Conservation (phyloP, 2,797 vertebrate genomes). For the Falco peregrinus region DNA sequence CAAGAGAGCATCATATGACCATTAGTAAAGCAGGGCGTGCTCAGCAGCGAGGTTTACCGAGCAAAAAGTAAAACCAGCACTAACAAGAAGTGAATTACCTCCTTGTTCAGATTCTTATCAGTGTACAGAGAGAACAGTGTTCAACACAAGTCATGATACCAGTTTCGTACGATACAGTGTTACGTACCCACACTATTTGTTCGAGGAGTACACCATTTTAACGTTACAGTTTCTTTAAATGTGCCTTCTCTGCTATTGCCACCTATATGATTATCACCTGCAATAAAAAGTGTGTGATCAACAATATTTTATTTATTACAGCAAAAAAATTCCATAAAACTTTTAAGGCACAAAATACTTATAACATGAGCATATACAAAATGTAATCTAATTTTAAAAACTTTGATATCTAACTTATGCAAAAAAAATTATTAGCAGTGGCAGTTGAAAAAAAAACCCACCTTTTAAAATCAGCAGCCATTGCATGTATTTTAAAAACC, state of each 20-base stretch:
- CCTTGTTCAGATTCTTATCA: neutral
- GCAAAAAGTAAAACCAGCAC: neutral
- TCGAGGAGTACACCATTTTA: constrained; percentile 98
- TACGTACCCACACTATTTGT: constrained; percentile 90
- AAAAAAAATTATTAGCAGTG: neutral
- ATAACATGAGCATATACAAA: neutral
- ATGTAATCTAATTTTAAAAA: neutral
- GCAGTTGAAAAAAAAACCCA: neutral
- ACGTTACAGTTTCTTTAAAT: constrained; percentile 93
- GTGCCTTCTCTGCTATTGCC: constrained; percentile 89
- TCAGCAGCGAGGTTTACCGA: neutral
- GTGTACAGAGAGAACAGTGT: neutral
- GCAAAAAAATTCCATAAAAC: neutral
- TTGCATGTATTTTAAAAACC: neutral
- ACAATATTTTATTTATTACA: neutral
- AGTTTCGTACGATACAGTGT: neutral
- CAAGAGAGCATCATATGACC: neutral
- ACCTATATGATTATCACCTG: constrained; percentile 89
- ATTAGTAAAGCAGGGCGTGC: neutral
- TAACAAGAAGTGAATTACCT: neutral
- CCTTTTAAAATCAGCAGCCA: neutral
- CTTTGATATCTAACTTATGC: neutral
- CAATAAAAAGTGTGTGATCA: neutral
- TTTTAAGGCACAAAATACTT: neutral
- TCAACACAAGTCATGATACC: neutral